Evolutionary conservation across 1,140 invertebrate genomes (phyloP), one percentile per base, ranked within the genome.

Genomic region (Drosophila gunungcola): DNA sequence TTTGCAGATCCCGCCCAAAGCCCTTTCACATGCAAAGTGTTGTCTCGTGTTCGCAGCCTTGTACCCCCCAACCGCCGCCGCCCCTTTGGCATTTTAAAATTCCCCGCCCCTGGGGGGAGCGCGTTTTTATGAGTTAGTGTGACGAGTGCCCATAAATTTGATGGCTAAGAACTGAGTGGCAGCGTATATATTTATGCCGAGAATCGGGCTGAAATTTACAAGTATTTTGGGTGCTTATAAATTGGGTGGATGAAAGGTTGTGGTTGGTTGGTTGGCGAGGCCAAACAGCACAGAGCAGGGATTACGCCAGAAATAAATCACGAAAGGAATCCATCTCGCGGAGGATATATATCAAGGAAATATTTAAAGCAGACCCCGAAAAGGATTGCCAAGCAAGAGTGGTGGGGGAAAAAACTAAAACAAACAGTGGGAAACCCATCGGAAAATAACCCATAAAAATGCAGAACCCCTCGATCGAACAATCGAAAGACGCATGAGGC

Each of bases 121-220:
- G 56, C 73, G 74, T 67, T 88, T 88, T 88, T 83, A 88, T 80
- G 79, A 88, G 83, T 83, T 89, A 84, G 80, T 84, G 81, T 79
- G 72, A 80, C 72, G 72, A 86, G 75, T 83, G 83, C 75, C 52
- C 83, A 88, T 88, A 86, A 86, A 86, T 88, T 88, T 82, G 84
- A 86, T 82, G 78, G 67, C 65, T 58, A 76, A 72, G 68, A 70
- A 68, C 70, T 62, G 70, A 65, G 82, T 76, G 52, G 70, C 73
- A 78, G 58, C 64, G 38, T 54, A 56, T 63, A 52, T 53, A 57
- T 83, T 74, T 75, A 43, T 53, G 74, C 57, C 46, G 25, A 36
- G 63, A 80, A 65, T 76, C 43, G 45, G 43, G 43, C 42, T 60
- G 55, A 80, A 81, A 73, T 73, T 60, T 78, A 62, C 81, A 85